Base-by-base conservation (phyloP, 2,888 invertebrate species). In the Onchidella celtica region DNA sequence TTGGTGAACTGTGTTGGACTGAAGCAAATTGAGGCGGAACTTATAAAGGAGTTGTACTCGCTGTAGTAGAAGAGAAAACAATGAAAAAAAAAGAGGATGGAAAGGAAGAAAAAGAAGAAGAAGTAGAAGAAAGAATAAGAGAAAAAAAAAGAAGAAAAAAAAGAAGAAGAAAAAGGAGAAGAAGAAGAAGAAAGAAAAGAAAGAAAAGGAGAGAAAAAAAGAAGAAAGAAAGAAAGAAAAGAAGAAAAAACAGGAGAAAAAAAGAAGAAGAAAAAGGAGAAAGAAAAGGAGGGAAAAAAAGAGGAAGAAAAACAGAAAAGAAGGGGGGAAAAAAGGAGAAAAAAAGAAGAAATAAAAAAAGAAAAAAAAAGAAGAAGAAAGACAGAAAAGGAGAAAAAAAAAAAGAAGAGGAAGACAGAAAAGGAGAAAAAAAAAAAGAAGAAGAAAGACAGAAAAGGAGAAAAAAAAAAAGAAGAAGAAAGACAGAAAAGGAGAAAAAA, bases 31-130 rank as follows among this genome's bases (percentile, higher is more conserved):
- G n/a, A n/a, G n/a, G n/a, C n/a, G n/a, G n/a, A n/a, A n/a, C n/a
- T n/a, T n/a, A n/a, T n/a, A n/a, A n/a, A n/a, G n/a, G n/a, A n/a
- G n/a, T n/a, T n/a, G n/a, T n/a, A n/a, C n/a, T n/a, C n/a, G n/a
- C n/a, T n/a, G 21, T n/a, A 38, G 27, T 3, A 69, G 21, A 4
- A 57, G 59, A n/a, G 32, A 36, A 32, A 34, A 73, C 3, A 59
- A n/a, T 57, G 57, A 73, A 24, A 73, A 14, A 73, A 34, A 34
- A n/a, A 73, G 27, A 57, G 34, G 34, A 27, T 32, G 59, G 36
- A 2, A 27, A 40, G 27, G 27, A 24, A 40, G 34, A 59, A 3
- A 24, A n/a, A 34, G 34, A n/a, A 2, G 9, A 9, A 59, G 61
- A 73, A 6, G 24, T 21, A 32, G 14, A 6, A 2, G 59, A 57